Conservation (phyloP, 2,888 invertebrate genomes). For the Scaeva pyrastri region DNA sequence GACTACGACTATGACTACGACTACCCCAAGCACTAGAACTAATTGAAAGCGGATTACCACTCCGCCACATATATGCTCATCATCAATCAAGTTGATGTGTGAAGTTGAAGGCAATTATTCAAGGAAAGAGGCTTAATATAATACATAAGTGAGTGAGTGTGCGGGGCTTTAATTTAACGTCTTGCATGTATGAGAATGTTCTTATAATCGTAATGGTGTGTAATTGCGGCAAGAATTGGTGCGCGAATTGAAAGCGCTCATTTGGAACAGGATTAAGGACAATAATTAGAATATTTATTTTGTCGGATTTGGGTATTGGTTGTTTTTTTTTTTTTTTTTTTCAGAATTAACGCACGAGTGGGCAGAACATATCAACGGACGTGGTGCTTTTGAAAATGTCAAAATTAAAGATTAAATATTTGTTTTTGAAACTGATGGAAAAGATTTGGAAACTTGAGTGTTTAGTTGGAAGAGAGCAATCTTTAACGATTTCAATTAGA, state of each 20-base stretch:
- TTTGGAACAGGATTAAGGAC: slow-evolving; percentile 8
- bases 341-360: too few species aligned
- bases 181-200: slow-evolving; percentile 1
- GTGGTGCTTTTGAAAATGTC: too few species aligned
- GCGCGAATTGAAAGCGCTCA: slow-evolving; percentile 2
- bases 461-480: too few species aligned
- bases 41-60: slow-evolving; percentile 47
- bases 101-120: slow-evolving; percentile 47
- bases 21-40: slow-evolving; percentile 37
- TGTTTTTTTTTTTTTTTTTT: too few species aligned
- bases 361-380: too few species aligned
- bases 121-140: slow-evolving; percentile 36
- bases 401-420: too few species aligned
- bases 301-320: neutral
- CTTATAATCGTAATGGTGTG: too few species aligned
- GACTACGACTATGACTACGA: too few species aligned
- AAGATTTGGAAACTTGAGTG: too few species aligned
- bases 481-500: too few species aligned
- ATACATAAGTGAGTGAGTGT: slow-evolving; percentile 22
- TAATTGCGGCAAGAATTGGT: slow-evolving; percentile 7
- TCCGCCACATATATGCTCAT: slow-evolving; percentile 25
- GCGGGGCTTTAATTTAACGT: slow-evolving; percentile 23
- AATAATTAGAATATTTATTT: slow-evolving; percentile 34
- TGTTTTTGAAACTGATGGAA: too few species aligned
- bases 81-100: slow-evolving; percentile 46